A percentile compares a stretch with the other conserved stretches of the same genome.
Conservation (phyloP, 2,113 vertebrate species). For the Ammospiza caudacuta region DNA sequence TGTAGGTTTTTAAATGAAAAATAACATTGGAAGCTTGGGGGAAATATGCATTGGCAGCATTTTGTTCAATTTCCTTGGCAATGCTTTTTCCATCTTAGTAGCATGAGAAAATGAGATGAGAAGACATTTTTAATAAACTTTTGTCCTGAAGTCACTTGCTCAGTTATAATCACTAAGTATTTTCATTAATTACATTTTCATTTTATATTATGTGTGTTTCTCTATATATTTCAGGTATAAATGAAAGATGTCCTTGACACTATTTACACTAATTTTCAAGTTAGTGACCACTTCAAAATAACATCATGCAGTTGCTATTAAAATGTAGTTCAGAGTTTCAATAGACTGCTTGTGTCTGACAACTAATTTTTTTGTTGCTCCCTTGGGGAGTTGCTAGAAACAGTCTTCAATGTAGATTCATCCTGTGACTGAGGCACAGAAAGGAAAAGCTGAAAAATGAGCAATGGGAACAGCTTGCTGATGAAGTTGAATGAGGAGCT, state of each 20-base stretch:
- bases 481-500: conserved; percentile 60
- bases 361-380: conserved; percentile 41
- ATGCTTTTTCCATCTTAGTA: not conserved
- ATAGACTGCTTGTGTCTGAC: conserved; percentile 1
- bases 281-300: conserved; percentile 19
- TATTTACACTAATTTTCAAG: not conserved
- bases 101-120: not conserved
- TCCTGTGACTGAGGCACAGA: conserved; percentile 7
- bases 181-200: not conserved
- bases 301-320: not conserved
- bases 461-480: conserved; percentile 38
- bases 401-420: not conserved
- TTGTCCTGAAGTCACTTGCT: not conserved
- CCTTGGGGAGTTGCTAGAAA: conserved; percentile 18
- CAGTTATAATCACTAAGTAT: not conserved
- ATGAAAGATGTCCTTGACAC: not conserved
- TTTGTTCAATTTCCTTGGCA: not conserved
- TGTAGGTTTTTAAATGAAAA: not conserved
- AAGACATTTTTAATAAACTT: not conserved
- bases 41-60: not conserved
- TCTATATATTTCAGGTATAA: not conserved
- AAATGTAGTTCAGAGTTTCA: conserved; percentile 34
- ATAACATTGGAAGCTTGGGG: not conserved
- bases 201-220: not conserved
- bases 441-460: conserved; percentile 53